Evolutionary conservation across 2,113 vertebrate genomes (phyloP).

Genomic region (Sula dactylatra): DNA sequence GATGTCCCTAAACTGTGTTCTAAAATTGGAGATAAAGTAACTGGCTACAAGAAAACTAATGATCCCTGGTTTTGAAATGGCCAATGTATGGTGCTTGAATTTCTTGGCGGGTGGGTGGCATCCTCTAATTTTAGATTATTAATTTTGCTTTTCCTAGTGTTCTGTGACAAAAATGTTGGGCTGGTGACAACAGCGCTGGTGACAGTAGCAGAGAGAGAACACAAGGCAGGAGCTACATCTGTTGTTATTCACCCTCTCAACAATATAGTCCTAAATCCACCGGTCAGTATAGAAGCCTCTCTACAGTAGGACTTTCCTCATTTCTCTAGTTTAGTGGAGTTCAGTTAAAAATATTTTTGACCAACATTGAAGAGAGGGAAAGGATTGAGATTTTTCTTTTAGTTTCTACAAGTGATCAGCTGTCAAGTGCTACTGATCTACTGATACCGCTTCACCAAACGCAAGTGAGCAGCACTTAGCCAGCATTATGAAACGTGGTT

Average conservation of each 20-base stretch:
- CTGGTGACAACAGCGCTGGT: neutral
- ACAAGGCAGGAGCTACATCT: neutral
- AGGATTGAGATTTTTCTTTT: neutral
- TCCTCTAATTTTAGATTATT: neutral
- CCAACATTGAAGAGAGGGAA: neutral
- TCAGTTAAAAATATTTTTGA: neutral
- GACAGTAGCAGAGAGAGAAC: neutral
- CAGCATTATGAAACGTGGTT: constrained; percentile 30
- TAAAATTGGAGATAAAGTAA: neutral
- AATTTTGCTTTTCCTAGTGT: neutral
- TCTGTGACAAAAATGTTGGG: neutral
- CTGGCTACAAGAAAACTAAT: neutral
- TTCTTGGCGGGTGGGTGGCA: neutral
- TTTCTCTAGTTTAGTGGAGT: neutral
- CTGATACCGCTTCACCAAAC: constrained; percentile 29
- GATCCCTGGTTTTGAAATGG: neutral
- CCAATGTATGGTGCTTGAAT: neutral
- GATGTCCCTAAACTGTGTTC: neutral
- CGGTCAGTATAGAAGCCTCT: neutral
- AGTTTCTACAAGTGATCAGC: constrained; percentile 47
- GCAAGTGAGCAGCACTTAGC: constrained; percentile 49
- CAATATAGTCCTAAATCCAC: neutral
- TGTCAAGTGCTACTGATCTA: constrained; percentile 33
- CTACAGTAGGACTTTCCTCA: neutral
- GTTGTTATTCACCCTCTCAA: neutral